Evolutionary conservation across 2,113 vertebrate species (phyloP), one percentile per base, ranked within the genome.

Genomic region (Cyprinus carpio): DNA sequence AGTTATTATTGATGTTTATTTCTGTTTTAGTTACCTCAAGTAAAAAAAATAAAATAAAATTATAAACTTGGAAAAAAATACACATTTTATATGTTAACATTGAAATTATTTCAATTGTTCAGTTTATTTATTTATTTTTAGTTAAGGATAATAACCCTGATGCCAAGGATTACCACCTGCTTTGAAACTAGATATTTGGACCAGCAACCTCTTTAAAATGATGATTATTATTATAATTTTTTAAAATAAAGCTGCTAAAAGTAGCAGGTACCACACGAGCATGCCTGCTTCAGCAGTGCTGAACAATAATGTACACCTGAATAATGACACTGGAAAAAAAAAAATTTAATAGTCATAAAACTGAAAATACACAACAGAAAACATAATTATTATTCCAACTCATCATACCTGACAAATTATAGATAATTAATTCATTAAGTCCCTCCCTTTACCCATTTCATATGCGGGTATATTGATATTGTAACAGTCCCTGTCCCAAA

Each of bases 281-380:
- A 40, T 12, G 67, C 15, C 20, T 71, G 34, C 31, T 12, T 69
- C 65, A 37, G 4, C 16, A 37, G 29, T 34, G 65, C 15, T 23
- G 18, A 9, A 40, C 34, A 72, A 72, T 72, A 72, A 72, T 40
- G 12, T 40, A 40, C 69, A 72, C 34, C 34, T 40, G 69, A 72
- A 40, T n/a, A 72, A 40, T 72, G 37, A 60, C 56, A 60, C 56
- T 37, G 67, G 18, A 23, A 71, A 23, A 10, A 23, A 23, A 71
- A 23, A 10, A 23, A 37, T 37, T 71, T 11, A 23, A 71, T 71
- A 37, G 67, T 71, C 67, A 72, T 40, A n/a, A 10, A 72, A 72
- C 69, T 72, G 69, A 72, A 71, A 72, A n/a, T 40, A 72, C 34
- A 60, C 34, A 72, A 40, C 34, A 71, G 20, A 72, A 37, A 72